Evolutionary conservation across 2,797 vertebrate species (phyloP), one percentile per base, ranked within the genome.

Genomic region (Sorex maritimensis): DNA sequence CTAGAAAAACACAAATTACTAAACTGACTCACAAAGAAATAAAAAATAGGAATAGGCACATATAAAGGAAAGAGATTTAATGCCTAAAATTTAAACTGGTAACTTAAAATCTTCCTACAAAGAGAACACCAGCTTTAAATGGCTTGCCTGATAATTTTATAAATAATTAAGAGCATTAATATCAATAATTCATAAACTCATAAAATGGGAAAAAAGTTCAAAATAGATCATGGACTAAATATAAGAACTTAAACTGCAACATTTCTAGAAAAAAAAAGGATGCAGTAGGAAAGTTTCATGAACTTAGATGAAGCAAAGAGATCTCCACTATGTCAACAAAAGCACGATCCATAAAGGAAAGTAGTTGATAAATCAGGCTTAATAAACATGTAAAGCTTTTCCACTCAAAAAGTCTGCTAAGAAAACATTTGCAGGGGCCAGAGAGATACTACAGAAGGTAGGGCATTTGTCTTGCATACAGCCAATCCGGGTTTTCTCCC

Each of bases 1-100:
- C 78, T 73, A 86, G 46, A 91, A 86, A 96, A 67, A 77, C 13
- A 81, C 23, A 80, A 91, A 63, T 87, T 73, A 79, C 30, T 44
- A 79, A 79, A 92, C 71, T 74, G 46, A 75, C 30, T 81, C 61
- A 84, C 75, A 68, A 61, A 86, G 72, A 83, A 75, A 92, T 6
- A 89, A 26, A 90, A 44, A 73, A 82, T 80, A 11, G 28, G 5
- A 86, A 82, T 5, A 73, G 13, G n/a, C 26, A 93, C 24, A 52
- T 17, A 81, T 58, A 86, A 87, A 85, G 74, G 26, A 81, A 85
- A 79, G 26, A 81, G 91, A 58, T 9, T 78, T 13, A 88, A 74
- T 38, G 68, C 14, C 52, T 86, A 81, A 55, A 74, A 19, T 93
- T 93, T 61, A 93, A 75, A 58, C 30, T 74, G 21, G 23, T 67